Base-by-base conservation (phyloP, 2,888 invertebrate genomes). In the Spodoptera picta region DNA sequence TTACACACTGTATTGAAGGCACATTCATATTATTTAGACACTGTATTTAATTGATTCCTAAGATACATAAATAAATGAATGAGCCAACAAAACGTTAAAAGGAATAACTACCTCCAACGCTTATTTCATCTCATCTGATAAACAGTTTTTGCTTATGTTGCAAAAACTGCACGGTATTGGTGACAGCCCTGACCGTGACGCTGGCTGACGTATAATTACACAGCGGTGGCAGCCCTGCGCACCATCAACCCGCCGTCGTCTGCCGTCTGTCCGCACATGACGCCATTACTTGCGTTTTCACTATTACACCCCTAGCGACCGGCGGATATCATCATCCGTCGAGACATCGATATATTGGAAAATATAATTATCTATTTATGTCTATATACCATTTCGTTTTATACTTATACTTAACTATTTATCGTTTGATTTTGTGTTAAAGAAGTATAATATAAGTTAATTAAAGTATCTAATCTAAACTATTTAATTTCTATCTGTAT, bases 221-320 rank as follows among this genome's bases (percentile, higher is more conserved):
- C 56, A 70, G 60, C 59, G 61, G 60, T 36, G 36, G 36, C 36
- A 70, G 53, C 55, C 60, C 36, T 36, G 59, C 60, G 14, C 43
- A 62, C 69, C 80, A 86, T 86, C 82, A 84, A 85, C 85, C 85
- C 77, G 73, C 66, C 65, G 64, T 56, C 73, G 84, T 85, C 85
- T 77, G 73, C 66, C 65, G 64, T 59, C 73, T 72, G 79, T 73
- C 77, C 75, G 76, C 83, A 78, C 78, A 79, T 82, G 85, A 81
- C 83, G 77, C 74, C 66, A 62, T 83, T 79, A 81, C 80, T 84
- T 81, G 82, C 86, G 61, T 69, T 84, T 81, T 77, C 66, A 73
- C 76, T 74, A 65, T 71, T 42, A 19, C 50, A 52, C 49, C 60
- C 75, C 71, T 36, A 36, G 36, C 36, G 31, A 31, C 69, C 45